Conservation (phyloP, 2,797 vertebrate genomes). For the Pseudochromis fuscus region DNA sequence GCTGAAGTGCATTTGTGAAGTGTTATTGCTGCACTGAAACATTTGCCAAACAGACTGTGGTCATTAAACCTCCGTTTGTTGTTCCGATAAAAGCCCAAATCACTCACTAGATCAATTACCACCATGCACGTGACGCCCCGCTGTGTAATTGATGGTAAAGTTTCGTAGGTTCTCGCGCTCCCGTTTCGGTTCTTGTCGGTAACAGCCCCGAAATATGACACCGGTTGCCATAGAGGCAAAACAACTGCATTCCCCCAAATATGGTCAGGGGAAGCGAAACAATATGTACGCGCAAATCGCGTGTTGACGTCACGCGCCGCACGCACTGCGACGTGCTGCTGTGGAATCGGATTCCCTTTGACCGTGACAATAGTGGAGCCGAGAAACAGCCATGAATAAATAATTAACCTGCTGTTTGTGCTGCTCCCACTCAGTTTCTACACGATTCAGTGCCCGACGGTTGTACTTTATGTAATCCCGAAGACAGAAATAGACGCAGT, state of each 20-base stretch:
- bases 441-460: slow-evolving; percentile 15
- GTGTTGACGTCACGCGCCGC: slow-evolving; percentile 81
- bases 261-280: slow-evolving; percentile 86
- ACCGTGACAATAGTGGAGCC: slow-evolving; percentile 62
- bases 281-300: slow-evolving; percentile 40
- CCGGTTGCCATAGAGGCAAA: slow-evolving; percentile 81
- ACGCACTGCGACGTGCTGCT: slow-evolving; percentile 39
- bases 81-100: slow-evolving; percentile 44
- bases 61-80: neutral
- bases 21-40: too few species aligned
- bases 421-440: slow-evolving; percentile 58
- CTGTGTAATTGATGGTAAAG: slow-evolving; percentile 25
- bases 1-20: too few species aligned
- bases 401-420: slow-evolving; percentile 66
- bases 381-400: slow-evolving; percentile 70
- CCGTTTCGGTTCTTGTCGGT: slow-evolving; percentile 64
- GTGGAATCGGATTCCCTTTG: slow-evolving; percentile 80
- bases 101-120: slow-evolving; percentile 9
- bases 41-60: slow-evolving; percentile 1
- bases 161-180: slow-evolving; percentile 26
- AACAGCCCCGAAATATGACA: slow-evolving; percentile 66
- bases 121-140: slow-evolving; percentile 17
- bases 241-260: slow-evolving; percentile 84
- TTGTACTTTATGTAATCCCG: slow-evolving; percentile 54
- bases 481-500: slow-evolving; percentile 40